Percentiles rank a stretch among this genome's conserved stretches.
Conservation (phyloP, 2,113 vertebrate genomes). For the Neotoma lepida region DNA sequence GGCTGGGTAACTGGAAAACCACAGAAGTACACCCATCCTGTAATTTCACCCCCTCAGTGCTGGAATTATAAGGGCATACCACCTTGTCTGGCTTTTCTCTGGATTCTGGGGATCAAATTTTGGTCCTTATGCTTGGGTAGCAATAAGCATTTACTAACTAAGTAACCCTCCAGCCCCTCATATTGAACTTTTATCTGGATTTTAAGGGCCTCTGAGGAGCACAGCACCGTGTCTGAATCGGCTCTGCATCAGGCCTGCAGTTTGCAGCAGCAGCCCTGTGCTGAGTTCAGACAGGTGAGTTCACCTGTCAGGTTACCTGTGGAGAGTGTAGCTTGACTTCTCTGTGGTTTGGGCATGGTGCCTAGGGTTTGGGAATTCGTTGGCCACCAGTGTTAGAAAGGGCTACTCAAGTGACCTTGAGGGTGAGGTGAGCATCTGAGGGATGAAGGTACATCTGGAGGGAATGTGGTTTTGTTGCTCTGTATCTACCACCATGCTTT, state of each 20-base stretch:
- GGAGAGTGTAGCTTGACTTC: background rate
- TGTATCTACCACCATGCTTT: background rate
- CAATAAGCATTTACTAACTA: too few species aligned
- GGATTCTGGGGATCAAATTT: too few species aligned
- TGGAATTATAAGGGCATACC: too few species aligned
- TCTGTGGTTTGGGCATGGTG: background rate
- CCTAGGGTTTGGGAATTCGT: background rate
- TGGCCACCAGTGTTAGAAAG: background rate
- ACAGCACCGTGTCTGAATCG: background rate
- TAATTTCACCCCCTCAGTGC: too few species aligned
- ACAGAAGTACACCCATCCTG: too few species aligned
- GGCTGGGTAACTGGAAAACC: too few species aligned
- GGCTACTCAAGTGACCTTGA: background rate
- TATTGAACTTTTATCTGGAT: too few species aligned
- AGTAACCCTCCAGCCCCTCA: background rate
- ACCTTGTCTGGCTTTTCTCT: too few species aligned
- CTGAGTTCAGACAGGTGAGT: background rate
- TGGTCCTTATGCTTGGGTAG: too few species aligned
- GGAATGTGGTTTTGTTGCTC: accelerated
- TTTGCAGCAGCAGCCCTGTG: background rate
- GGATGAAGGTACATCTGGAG: background rate
- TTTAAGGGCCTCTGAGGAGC: background rate
- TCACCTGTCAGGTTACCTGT: background rate
- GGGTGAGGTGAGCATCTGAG: background rate
- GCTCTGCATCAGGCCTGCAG: background rate